Base-by-base conservation (phyloP, 2,797 vertebrate genomes). In the Hydrocynus forskahlii region DNA sequence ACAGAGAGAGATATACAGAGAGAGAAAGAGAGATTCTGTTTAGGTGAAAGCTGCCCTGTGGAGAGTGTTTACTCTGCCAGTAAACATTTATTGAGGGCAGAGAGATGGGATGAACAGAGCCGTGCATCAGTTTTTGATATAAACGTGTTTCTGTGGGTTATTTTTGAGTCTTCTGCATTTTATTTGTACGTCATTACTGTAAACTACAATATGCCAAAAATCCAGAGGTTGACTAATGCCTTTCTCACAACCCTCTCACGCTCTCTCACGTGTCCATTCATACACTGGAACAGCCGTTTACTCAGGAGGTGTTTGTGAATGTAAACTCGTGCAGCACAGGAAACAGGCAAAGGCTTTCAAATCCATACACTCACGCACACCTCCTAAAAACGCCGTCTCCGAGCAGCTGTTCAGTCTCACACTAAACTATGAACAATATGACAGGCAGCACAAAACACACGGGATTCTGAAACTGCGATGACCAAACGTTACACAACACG, bases 371-470 rank as follows among this genome's bases (percentile, higher is more conserved):
- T 79, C 79, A 68, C 76, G 59, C 72, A 69, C 29, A 72, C 55
- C 73, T 59, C 23, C 17, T 55, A 80, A 73, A 74, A 48, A 54
- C 5, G 4, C 14, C 29, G 5, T 23, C 60, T 57, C 54, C 7
- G n/a, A 59, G 76, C 76, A 78, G 81, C 76, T 82, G 81, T 13
- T 60, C 43, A 67, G 40, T 43, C 52, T 82, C 81, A 74, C 19
- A 2, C 81, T 29, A 21, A 67, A 67, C 71, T 62, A 57, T 29
- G 48, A 72, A 70, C 68, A 66, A 77, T 40, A 77, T 76, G 78
- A 84, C 75, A 78, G 62, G 76, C 76, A 14, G 62, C 54, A 69
- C 73, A 75, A 75, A 78, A 82, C 76, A 78, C 55, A 68, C 29
- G 38, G 67, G 78, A 68, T 25, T 29, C 74, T 38, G 48, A 25